Conservation (phyloP, 2,113 vertebrate genomes). For the Choloepus hoffmanni region DNA sequence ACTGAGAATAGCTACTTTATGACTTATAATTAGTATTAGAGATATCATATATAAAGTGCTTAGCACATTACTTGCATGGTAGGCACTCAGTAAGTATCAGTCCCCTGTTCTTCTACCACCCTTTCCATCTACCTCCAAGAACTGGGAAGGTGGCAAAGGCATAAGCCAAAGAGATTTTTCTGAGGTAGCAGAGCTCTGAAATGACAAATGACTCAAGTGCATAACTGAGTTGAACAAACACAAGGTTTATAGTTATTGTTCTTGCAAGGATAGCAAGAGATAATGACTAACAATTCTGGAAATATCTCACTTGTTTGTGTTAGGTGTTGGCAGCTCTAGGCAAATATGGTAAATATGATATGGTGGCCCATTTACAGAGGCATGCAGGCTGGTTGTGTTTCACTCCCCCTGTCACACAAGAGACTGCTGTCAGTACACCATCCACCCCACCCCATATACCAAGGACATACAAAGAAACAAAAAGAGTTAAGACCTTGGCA, state of each 20-base stretch:
- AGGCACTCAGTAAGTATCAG: neutral
- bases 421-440: neutral
- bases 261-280: neutral
- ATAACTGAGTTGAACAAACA: slow-evolving; percentile 54
- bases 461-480: neutral
- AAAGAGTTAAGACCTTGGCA: neutral
- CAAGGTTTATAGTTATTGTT: neutral
- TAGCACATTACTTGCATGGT: neutral
- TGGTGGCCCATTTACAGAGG: neutral
- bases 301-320: slow-evolving; percentile 50
- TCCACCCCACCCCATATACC: neutral
- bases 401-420: neutral
- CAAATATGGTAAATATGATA: neutral
- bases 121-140: neutral
- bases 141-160: neutral
- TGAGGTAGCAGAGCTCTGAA: slow-evolving; percentile 34
- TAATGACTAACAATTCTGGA: slow-evolving; percentile 58
- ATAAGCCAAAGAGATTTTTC: neutral
- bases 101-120: neutral
- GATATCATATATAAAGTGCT: neutral
- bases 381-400: neutral
- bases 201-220: slow-evolving; percentile 47
- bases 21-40: neutral
- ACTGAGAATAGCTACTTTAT: neutral
- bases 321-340: slow-evolving; percentile 31